These are phyloP conservation scores for Spisula subtruncata DNA, from an alignment of 2,888 invertebrate genomes.

Conservation along the genomic window DNA sequence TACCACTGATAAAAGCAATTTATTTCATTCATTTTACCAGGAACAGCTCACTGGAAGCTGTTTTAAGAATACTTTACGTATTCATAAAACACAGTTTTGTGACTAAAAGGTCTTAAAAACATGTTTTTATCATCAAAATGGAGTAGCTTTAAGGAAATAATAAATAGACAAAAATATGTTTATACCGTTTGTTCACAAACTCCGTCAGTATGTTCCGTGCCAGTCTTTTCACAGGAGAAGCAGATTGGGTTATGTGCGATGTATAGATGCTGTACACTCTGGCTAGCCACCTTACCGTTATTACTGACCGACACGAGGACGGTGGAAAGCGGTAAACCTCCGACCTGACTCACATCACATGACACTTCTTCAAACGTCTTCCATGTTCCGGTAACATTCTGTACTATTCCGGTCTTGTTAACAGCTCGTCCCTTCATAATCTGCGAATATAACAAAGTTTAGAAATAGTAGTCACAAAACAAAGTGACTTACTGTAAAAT, in stretches of 20 bases:
- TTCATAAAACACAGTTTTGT: too few species aligned
- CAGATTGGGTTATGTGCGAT: slow-evolving; percentile 77
- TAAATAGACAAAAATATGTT: background rate
- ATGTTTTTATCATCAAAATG: too few species aligned
- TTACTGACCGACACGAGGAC: slow-evolving; percentile 76
- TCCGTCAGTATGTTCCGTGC: slow-evolving; percentile 51
- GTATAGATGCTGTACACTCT: slow-evolving; percentile 66
- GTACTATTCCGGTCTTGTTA: slow-evolving; percentile 41
- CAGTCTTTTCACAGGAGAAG: slow-evolving; percentile 66
- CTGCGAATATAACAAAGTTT: background rate
- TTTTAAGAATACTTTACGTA: too few species aligned
- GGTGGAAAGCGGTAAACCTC: slow-evolving; percentile 59
- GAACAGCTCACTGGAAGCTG: too few species aligned
- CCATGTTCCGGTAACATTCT: slow-evolving; percentile 70
- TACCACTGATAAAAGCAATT: too few species aligned
- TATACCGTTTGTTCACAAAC: slow-evolving; percentile 64
- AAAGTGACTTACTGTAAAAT: too few species aligned
- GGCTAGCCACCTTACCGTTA: slow-evolving; percentile 66
- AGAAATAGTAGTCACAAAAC: too few species aligned
- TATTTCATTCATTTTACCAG: too few species aligned
- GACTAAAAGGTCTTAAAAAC: too few species aligned
- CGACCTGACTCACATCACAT: slow-evolving; percentile 73
- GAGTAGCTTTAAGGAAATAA: too few species aligned
- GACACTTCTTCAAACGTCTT: slow-evolving; percentile 75
- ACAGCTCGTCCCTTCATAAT: background rate